Conservation (phyloP, 2,797 vertebrate species). For the Eremophila alpestris region DNA sequence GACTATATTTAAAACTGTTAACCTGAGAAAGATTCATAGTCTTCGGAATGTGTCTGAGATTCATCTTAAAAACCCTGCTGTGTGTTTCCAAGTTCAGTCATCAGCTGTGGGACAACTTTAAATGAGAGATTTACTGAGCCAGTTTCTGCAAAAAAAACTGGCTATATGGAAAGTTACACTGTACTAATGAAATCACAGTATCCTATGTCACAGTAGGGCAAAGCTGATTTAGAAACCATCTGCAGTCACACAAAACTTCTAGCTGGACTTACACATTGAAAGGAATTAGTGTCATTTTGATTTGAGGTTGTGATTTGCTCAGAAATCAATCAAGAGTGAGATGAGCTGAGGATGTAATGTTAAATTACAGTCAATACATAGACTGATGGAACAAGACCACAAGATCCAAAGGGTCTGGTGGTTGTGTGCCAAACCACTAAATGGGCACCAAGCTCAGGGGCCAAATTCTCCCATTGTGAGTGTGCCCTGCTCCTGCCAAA, state of each 20-base stretch:
- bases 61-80: background rate
- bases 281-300: background rate
- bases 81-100: background rate
- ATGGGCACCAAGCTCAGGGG: background rate
- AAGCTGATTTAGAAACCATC: background rate
- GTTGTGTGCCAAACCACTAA: background rate
- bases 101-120: background rate
- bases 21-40: background rate
- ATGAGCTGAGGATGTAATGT: background rate
- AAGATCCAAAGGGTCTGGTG: background rate
- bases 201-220: background rate
- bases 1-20: slow-evolving; percentile 54
- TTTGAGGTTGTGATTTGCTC: background rate
- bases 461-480: background rate
- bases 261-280: background rate
- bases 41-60: background rate
- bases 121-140: background rate
- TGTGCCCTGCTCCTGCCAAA: background rate
- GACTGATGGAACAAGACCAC: background rate
- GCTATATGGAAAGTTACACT: background rate
- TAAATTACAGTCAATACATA: background rate
- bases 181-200: background rate
- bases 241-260: background rate
- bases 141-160: background rate
- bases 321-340: background rate